Evolutionary conservation across 2,888 invertebrate genomes (phyloP).

Genomic region (Lepidochrysops patricia): DNA sequence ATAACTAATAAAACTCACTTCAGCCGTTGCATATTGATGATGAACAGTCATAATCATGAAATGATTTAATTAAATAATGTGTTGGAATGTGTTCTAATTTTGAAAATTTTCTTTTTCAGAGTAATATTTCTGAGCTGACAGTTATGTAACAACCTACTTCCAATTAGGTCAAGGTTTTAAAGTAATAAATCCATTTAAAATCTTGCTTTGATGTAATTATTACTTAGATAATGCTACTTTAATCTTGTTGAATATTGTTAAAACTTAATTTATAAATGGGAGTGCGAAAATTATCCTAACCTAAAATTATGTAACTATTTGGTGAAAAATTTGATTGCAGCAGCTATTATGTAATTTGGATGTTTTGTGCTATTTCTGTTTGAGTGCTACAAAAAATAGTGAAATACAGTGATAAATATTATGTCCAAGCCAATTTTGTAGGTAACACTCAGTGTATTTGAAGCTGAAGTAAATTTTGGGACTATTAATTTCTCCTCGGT

Average conservation of each 20-base stretch:
- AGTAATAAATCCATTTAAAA: conserved; percentile 17
- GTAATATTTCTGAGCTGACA: conserved; percentile 34
- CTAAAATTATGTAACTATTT: conserved; percentile 34
- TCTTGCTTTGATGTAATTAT: conserved; percentile 10
- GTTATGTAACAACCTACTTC: conserved; percentile 59
- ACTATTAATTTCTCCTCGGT: conserved; percentile 36
- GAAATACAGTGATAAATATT: conserved; percentile 34
- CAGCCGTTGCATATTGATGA: neutral
- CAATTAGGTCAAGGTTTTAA: conserved; percentile 46
- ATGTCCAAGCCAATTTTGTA: conserved; percentile 27
- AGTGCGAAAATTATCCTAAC: conserved; percentile 20
- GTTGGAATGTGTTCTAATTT: conserved; percentile 1
- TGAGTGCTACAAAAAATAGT: conserved; percentile 33
- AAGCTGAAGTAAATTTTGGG: conserved; percentile 20
- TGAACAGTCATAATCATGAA: neutral
- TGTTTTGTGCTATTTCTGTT: conserved; percentile 37
- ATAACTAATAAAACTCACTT: conserved; percentile 29
- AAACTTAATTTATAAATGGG: conserved; percentile 18
- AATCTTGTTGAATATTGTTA: conserved; percentile 25
- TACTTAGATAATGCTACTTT: neutral
- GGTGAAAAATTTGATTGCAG: conserved; percentile 55
- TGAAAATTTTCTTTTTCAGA: conserved; percentile 13
- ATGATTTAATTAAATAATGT: neutral
- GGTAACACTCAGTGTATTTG: conserved; percentile 29
- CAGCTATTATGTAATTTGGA: conserved; percentile 53